Base-by-base conservation (phyloP, 2,888 invertebrate genomes). In the Trichogramma dendrolimi region DNA sequence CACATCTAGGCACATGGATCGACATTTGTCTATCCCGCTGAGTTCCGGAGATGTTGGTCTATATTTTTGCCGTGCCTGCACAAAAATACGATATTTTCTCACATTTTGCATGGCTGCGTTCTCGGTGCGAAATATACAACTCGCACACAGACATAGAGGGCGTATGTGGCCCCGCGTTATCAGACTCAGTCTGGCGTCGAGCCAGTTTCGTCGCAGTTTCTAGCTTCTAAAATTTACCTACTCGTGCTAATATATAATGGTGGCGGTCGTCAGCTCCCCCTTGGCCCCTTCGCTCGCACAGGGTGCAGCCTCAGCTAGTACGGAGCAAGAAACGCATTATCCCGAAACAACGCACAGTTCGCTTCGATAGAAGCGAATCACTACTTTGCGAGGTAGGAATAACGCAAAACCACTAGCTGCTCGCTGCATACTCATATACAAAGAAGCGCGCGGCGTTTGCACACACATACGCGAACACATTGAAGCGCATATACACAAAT, bases 301-400 rank as follows among this genome's bases (percentile, higher is more conserved):
- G 59, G 47, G 52, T 10, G 39, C 11, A 40, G 48, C 4, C 27
- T 8, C 4, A 54, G 48, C 42, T 6, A 6, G 49, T 53, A 47
- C 46, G 44, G 63, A 63, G 66, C 67, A 74, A 72, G 73, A 73
- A 73, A 72, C 69, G 73, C 72, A 73, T 72, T 74, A 72, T 68
- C 66, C 27, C 27, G 27, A 27, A 27, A 27, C 27, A 27, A 27
- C 27, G 58, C 63, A 60, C 66, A 55, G 48, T 59, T 62, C 65
- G 58, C 65, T 67, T 62, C 58, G 64, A 68, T 63, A 55, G 66
- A 65, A 68, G 27, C 27, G 27, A 27, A 27, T 27, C 27, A 27
- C 27, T 66, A 64, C 61, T 63, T 57, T 4, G 6, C 40, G n/a
- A 49, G 58, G 60, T 27, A 27, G 27, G 27, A 27, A 63, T 63